Evolutionary conservation across 2,113 vertebrate genomes (phyloP).

Genomic region (Eudyptes chrysolophus): DNA sequence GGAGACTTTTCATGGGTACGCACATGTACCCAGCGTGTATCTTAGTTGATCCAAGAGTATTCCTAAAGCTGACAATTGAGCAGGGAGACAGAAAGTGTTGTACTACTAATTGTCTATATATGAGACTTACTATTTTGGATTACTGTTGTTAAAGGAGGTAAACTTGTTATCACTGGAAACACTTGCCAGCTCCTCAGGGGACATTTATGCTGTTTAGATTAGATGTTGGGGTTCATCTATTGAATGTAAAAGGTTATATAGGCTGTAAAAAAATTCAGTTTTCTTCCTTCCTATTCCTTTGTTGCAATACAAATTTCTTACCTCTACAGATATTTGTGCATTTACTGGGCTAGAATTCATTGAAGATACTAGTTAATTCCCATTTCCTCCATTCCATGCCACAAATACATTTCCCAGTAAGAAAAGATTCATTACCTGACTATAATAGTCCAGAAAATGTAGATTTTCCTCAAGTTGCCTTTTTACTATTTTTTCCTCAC

Average conservation of each 20-base stretch:
- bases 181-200: neutral
- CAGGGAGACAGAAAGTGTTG: neutral
- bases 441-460: neutral
- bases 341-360: neutral
- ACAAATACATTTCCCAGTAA: neutral
- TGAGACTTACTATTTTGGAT: neutral
- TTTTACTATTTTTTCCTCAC: neutral
- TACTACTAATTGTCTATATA: constrained; percentile 5
- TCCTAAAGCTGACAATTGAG: neutral
- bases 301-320: neutral
- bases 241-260: neutral
- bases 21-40: neutral
- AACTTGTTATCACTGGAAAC: neutral
- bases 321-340: neutral
- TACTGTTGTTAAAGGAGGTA: neutral
- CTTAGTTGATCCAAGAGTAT: neutral
- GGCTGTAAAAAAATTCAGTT: neutral
- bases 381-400: neutral
- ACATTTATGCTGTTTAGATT: neutral
- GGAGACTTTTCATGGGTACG: neutral
- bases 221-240: neutral
- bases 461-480: neutral
- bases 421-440: neutral
- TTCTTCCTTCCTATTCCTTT: neutral
- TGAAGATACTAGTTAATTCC: neutral